phyloP scores from a whole-genome alignment of 2,888 invertebrate species.

The Elegia similella region DNA sequence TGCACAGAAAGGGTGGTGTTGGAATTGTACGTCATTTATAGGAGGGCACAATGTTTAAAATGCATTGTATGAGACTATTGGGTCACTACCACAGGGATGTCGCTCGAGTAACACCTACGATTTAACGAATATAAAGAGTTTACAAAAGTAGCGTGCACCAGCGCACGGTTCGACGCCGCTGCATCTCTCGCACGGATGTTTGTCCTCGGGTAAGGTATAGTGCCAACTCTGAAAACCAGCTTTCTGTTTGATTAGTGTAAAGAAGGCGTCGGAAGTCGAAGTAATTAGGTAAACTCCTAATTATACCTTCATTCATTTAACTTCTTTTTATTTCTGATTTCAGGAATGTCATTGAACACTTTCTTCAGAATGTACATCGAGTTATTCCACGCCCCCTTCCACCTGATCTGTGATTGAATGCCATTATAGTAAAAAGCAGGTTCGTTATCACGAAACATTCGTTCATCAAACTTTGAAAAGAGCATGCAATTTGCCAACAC shows the following conservation, averaged over 20 bases:
- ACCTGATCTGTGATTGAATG: constrained; percentile 15
- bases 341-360: background rate
- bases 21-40: background rate
- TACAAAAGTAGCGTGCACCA: constrained; percentile 6
- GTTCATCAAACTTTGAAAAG: constrained; percentile 43
- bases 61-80: constrained; percentile 9
- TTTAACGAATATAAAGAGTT: constrained; percentile 15
- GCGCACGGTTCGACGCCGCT: background rate
- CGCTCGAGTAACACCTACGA: constrained; percentile 2
- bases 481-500: constrained; percentile 55
- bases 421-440: constrained; percentile 24
- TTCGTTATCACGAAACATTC: constrained; percentile 28
- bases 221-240: background rate
- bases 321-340: background rate
- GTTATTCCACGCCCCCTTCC: constrained; percentile 17
- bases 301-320: background rate
- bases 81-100: constrained; percentile 2
- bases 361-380: background rate
- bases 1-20: background rate
- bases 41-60: background rate
- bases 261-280: constrained; percentile 8
- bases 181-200: constrained; percentile 35
- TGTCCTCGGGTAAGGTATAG: background rate
- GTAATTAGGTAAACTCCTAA: background rate
- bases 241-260: background rate